Percentiles rank a stretch among this genome's conserved stretches.
phyloP scores from a whole-genome alignment of 2,797 vertebrate species.

The Prionace glauca region DNA sequence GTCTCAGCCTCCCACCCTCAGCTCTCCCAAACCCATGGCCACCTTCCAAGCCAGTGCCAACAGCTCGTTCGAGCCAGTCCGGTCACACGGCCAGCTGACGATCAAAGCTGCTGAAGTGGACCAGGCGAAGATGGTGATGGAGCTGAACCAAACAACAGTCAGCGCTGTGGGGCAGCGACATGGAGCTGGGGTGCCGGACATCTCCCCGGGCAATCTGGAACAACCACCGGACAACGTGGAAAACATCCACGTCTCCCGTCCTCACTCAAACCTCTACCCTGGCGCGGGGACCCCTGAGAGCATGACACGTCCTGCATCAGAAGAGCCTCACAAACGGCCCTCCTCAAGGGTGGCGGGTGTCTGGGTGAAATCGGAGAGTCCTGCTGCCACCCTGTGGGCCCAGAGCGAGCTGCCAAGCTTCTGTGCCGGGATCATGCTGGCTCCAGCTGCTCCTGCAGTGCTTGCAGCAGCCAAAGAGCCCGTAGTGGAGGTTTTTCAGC shows the following conservation, averaged over 20 bases:
- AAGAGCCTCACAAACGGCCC: constrained; percentile 61
- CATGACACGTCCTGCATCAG: constrained; percentile 40
- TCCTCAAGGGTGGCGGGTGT: constrained; percentile 66
- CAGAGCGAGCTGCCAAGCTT: constrained; percentile 79
- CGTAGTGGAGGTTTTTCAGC: constrained; percentile 73
- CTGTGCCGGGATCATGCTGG: constrained; percentile 76
- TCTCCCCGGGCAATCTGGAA: constrained; percentile 79
- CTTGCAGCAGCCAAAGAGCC: constrained; percentile 68
- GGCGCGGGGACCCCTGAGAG: constrained; percentile 43
- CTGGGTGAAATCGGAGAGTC: constrained; percentile 82
- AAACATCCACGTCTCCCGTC: constrained; percentile 65
- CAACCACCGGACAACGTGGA: constrained; percentile 95
- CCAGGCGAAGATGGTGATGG: constrained; percentile 76
- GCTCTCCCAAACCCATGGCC: constrained; percentile 88
- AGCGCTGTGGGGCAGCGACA: constrained; percentile 68
- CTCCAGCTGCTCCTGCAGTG: constrained; percentile 82
- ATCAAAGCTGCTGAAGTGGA: constrained; percentile 76
- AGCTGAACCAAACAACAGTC: constrained; percentile 62
- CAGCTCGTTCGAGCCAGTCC: constrained; percentile 92
- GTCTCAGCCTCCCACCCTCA: constrained; percentile 72
- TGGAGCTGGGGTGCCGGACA: constrained; percentile 42
- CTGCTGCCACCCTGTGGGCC: constrained; percentile 91
- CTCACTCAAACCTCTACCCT: constrained; percentile 45
- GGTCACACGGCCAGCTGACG: constrained; percentile 69
- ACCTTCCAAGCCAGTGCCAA: constrained; percentile 93